These are phyloP conservation scores for Panonychus citri DNA, from an alignment of 1,140 invertebrate genomes.

Conservation along the genomic window DNA sequence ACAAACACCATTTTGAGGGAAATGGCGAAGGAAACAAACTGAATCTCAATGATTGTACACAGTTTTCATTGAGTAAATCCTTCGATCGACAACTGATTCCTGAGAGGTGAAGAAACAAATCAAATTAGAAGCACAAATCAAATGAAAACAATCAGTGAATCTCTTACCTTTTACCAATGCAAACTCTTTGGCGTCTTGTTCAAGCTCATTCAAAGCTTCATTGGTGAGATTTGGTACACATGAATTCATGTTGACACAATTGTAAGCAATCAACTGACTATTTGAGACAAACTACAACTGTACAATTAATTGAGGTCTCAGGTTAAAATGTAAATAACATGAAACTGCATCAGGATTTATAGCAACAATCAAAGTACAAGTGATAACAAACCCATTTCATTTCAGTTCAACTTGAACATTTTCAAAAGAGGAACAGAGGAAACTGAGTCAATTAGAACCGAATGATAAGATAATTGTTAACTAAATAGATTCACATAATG, in stretches of 20 bases:
- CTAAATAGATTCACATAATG: no score
- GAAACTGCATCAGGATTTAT: no score
- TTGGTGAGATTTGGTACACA: neutral
- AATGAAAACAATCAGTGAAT: neutral
- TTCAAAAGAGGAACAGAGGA: no score
- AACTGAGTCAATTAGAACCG: no score
- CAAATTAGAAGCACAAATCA: neutral
- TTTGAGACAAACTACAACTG: no score
- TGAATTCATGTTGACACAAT: neutral
- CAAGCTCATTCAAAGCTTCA: neutral
- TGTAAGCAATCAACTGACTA: no score
- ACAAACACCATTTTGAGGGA: constrained; percentile 46
- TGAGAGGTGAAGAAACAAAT: neutral
- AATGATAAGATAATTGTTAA: no score
- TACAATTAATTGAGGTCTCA: no score
- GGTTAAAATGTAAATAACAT: no score
- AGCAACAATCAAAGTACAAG: no score
- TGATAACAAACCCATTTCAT: no score
- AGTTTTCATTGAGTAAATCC: neutral
- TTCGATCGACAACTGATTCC: neutral
- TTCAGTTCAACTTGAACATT: no score
- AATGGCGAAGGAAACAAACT: constrained; percentile 45
- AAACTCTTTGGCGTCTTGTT: neutral
- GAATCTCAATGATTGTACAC: neutral
- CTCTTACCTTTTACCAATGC: neutral